Evolutionary conservation across 2,113 vertebrate genomes (phyloP).

Genomic region (Sinocyclocheilus anophthalmus): DNA sequence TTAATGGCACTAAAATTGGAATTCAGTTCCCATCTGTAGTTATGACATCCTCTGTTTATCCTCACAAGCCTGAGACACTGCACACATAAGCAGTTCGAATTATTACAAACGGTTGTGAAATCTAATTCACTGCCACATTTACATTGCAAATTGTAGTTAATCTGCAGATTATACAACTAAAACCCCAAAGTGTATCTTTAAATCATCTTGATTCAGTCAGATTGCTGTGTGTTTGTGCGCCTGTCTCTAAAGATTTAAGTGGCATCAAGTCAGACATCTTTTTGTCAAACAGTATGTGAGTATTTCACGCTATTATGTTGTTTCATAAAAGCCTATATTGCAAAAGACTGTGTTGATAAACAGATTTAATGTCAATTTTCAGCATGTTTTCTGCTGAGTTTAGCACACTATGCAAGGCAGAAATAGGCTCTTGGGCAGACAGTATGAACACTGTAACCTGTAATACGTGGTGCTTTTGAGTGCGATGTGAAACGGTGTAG

Average conservation of each 20-base stretch:
- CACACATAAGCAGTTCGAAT: neutral
- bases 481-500: neutral
- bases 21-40: neutral
- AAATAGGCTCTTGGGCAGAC: neutral
- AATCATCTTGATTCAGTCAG: neutral
- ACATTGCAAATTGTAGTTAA: neutral
- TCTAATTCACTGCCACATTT: neutral
- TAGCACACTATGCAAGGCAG: neutral
- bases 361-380: neutral
- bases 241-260: neutral
- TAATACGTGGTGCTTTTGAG: neutral
- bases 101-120: neutral
- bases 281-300: neutral
- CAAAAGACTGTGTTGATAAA: neutral
- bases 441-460: neutral
- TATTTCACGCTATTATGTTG: neutral
- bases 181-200: neutral
- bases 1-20: neutral
- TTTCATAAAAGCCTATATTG: neutral
- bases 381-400: neutral
- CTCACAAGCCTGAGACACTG: neutral
- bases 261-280: neutral
- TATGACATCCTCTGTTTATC: neutral
- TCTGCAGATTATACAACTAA: no score
- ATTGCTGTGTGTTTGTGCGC: neutral